Evolutionary conservation across 2,888 invertebrate species (phyloP).

Genomic region (Sphaeridia pumilis): DNA sequence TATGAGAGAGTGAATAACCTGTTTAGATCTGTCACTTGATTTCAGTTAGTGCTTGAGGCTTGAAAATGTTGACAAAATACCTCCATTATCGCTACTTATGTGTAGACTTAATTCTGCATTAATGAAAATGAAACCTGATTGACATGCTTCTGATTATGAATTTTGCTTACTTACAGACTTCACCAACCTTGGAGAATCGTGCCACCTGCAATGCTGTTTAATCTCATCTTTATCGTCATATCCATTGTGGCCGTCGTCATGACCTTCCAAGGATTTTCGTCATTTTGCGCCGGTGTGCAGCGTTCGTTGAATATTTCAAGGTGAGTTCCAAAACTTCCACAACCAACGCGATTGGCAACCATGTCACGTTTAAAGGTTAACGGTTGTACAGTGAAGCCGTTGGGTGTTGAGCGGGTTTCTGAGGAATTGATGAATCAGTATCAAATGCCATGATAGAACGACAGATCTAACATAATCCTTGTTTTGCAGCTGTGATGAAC

Average conservation of each 20-base stretch:
- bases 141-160: not conserved
- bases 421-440: not conserved
- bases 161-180: constrained; percentile 16
- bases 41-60: too few species aligned
- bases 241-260: constrained; percentile 29
- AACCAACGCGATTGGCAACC: too few species aligned
- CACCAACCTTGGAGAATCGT: constrained; percentile 35
- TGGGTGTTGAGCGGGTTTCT: too few species aligned
- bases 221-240: constrained; percentile 28
- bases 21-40: too few species aligned
- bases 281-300: constrained; percentile 30
- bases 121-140: not conserved
- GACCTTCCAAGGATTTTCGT: constrained; percentile 31
- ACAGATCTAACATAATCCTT: too few species aligned
- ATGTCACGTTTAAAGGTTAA: too few species aligned
- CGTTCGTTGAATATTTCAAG: constrained; percentile 26
- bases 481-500: constrained; percentile 28
- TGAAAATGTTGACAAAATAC: too few species aligned
- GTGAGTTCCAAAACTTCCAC: too few species aligned
- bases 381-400: too few species aligned
- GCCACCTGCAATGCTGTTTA: constrained; percentile 34
- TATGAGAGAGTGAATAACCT: too few species aligned
- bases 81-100: too few species aligned
- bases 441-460: not conserved
- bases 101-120: too few species aligned